Percentiles rank a stretch among this genome's conserved stretches.
Evolutionary conservation across 2,888 invertebrate genomes (phyloP).

Genomic region (Drosophila sordidula): DNA sequence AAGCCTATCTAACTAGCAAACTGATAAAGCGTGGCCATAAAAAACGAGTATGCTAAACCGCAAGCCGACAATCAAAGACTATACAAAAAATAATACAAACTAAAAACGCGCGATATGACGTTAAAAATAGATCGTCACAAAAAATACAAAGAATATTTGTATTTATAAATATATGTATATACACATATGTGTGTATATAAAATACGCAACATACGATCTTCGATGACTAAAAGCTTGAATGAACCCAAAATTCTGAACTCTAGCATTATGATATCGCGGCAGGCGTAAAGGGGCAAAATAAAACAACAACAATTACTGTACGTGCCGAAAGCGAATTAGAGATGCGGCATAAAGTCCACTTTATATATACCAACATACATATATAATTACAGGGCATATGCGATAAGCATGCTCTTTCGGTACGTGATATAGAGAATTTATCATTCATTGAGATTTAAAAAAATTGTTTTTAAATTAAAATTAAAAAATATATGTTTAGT

Average conservation of each 20-base stretch:
- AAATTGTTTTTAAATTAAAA: no score
- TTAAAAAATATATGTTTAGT: no score
- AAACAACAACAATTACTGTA: slow-evolving; percentile 23
- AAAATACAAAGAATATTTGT: not conserved
- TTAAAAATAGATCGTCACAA: slow-evolving; percentile 46
- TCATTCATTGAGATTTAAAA: slow-evolving; percentile 1
- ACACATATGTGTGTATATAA: not conserved
- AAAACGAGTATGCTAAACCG: slow-evolving; percentile 40
- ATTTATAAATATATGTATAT: not conserved
- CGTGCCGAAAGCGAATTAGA: slow-evolving; percentile 47
- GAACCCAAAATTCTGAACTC: slow-evolving; percentile 35
- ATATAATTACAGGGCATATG: slow-evolving; percentile 4
- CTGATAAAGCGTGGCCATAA: slow-evolving; percentile 47
- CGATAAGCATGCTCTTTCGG: slow-evolving; percentile 11
- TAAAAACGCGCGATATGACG: slow-evolving; percentile 9
- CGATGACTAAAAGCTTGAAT: slow-evolving; percentile 55
- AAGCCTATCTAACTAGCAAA: slow-evolving; percentile 36
- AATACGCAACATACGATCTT: slow-evolving; percentile 42
- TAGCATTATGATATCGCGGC: slow-evolving; percentile 1
- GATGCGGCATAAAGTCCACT: slow-evolving; percentile 41
- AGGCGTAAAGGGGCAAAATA: not conserved
- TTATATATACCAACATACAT: slow-evolving; percentile 6
- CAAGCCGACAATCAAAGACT: slow-evolving; percentile 9
- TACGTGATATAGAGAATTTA: not conserved
- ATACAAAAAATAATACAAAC: slow-evolving; percentile 3